Evolutionary conservation across 2,113 vertebrate genomes (phyloP), one percentile per base, ranked within the genome.

Genomic region (Brienomyrus longianalis): DNA sequence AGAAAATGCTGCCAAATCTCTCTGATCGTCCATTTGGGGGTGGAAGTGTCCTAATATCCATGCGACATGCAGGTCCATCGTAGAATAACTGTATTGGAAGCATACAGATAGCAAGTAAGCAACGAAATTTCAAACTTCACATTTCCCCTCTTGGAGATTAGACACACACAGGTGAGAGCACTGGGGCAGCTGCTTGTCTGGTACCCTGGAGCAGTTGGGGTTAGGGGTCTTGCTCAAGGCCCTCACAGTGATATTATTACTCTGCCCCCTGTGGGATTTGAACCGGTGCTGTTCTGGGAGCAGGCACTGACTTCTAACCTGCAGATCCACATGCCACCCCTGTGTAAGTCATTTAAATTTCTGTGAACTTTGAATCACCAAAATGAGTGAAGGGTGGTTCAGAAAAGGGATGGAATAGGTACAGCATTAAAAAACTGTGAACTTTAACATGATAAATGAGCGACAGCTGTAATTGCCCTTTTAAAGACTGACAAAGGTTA

Each of bases 401-500:
- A 19, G 35, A 80, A 80, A 17, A 70, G 39, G 15, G 35, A 43
- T 43, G 35, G 35, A 80, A 80, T 5, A 80, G 74, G 15, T 43
- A 19, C 13, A 39, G 74, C 74, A 80, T 80, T 43, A 80, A 80
- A 80, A 74, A 15, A 19, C 74, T 80, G 74, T 80, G 74, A 80
- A 80, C 74, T 80, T 80, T 80, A 80, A 80, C 74, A 80, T 43
- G 35, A 43, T 80, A 80, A 80, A 80, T 80, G 74, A 80, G 35
- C 39, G 74, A 80, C 35, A 80, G 74, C 4, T 80, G 35, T 43
- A 80, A 80, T 80, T 0, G 74, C 74, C 35, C 74, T 80, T 80
- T 43, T 43, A 39, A 39, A 80, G 6, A 80, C 74, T 80, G 74
- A 43, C 74, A 80, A 80, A 80, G 74, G 74, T 80, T 80, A 80